Evolutionary conservation across 2,113 vertebrate species (phyloP).

Genomic region (Oreotrochilus melanogaster): DNA sequence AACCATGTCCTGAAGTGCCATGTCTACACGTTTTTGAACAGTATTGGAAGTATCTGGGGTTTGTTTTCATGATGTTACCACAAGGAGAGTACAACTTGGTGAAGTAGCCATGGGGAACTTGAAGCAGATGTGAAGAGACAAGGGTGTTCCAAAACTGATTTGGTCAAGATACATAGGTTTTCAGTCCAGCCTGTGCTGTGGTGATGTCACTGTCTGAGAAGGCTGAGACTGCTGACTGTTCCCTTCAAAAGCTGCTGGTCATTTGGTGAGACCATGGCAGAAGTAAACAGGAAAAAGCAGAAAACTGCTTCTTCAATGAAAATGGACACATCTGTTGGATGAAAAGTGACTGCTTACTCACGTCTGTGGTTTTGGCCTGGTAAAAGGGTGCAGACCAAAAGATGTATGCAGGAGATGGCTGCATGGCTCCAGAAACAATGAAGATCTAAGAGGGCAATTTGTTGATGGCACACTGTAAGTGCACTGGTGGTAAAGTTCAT

Average conservation of each 20-base stretch:
- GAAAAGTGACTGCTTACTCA: constrained; percentile 25
- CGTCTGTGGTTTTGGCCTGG: background rate
- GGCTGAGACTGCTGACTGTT: background rate
- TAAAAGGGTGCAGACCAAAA: background rate
- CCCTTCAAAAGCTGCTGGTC: background rate
- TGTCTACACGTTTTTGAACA: too few relatives aligned
- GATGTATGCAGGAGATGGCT: background rate
- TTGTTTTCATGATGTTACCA: background rate
- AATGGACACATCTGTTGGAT: background rate
- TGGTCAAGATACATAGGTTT: background rate
- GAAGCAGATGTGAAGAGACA: background rate
- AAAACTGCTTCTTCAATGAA: constrained; percentile 8
- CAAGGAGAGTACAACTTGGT: constrained; percentile 12
- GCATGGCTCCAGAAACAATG: background rate
- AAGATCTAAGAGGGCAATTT: background rate
- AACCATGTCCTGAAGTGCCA: too few relatives aligned
- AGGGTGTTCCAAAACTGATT: background rate
- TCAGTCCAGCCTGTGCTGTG: background rate
- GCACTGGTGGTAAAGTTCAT: background rate
- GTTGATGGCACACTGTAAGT: background rate
- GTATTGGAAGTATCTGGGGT: too few relatives aligned
- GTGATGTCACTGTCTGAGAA: background rate
- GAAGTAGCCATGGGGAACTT: constrained; percentile 1
- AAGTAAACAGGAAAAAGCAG: constrained; percentile 1
- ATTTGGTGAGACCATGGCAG: background rate